Evolutionary conservation across 1,140 invertebrate species (phyloP).

Genomic region (Triops cancriformis): DNA sequence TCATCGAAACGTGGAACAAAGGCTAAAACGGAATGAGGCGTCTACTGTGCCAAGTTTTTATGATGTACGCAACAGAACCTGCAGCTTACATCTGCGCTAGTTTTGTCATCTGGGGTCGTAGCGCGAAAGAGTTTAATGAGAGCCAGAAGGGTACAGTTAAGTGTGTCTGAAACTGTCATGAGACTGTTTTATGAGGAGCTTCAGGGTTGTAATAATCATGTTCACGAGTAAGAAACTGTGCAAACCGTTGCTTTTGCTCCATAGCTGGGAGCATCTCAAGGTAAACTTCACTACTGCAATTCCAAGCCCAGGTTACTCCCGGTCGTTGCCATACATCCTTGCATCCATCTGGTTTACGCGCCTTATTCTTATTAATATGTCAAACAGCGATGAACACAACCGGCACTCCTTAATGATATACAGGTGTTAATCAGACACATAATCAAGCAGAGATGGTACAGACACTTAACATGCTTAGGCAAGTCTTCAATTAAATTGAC

Average conservation of each 20-base stretch:
- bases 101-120: neutral
- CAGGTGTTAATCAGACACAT: neutral
- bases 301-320: neutral
- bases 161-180: neutral
- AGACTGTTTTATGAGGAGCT: neutral
- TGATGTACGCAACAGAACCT: too few relatives aligned
- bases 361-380: neutral
- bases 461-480: too few relatives aligned
- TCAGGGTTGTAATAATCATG: neutral
- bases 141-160: neutral
- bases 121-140: neutral
- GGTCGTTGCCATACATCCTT: conserved; percentile 1
- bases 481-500: too few relatives aligned
- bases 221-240: neutral
- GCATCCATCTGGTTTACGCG: neutral
- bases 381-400: neutral
- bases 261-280: conserved; percentile 4
- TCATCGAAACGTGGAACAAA: too few relatives aligned
- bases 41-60: too few relatives aligned
- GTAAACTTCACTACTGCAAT: neutral
- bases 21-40: too few relatives aligned
- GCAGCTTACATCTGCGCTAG: neutral
- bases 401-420: neutral
- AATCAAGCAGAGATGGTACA: too few relatives aligned
- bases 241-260: neutral